phyloP scores from a whole-genome alignment of 2,888 invertebrate genomes.

The Papilio elwesi region DNA sequence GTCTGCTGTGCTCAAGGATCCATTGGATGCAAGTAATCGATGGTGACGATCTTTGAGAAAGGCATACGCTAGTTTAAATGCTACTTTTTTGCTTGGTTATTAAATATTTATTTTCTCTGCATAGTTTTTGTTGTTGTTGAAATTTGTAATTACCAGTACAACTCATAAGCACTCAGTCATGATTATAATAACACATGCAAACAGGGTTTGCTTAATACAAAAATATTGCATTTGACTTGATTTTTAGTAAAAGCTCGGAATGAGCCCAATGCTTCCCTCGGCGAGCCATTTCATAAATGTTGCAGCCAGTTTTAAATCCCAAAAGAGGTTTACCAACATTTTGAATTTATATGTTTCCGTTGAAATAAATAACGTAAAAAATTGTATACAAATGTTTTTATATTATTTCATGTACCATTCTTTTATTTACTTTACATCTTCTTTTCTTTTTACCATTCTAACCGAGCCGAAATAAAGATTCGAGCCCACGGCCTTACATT shows the following conservation, averaged over 20 bases:
- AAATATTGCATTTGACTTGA: slow-evolving; percentile 9
- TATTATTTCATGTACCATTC: background rate
- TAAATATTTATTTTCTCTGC: too few relatives aligned
- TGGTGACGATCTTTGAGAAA: too few relatives aligned
- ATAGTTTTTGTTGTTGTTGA: too few relatives aligned
- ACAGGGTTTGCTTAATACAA: background rate
- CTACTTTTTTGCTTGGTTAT: too few relatives aligned
- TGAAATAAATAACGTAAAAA: background rate
- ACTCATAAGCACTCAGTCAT: background rate
- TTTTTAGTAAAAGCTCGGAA: slow-evolving; percentile 1
- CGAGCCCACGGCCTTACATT: too few relatives aligned
- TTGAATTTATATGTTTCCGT: slow-evolving; percentile 14
- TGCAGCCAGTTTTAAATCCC: slow-evolving; percentile 14
- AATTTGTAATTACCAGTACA: background rate
- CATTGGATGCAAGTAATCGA: too few relatives aligned
- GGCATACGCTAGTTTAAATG: too few relatives aligned
- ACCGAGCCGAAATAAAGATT: too few relatives aligned
- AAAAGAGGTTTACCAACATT: background rate
- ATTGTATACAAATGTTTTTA: background rate
- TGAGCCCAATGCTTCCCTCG: slow-evolving; percentile 5
- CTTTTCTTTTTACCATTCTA: background rate
- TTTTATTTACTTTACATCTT: too few relatives aligned
- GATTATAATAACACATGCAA: background rate
- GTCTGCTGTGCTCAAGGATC: too few relatives aligned
- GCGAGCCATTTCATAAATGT: slow-evolving; percentile 19